Base-by-base conservation (phyloP, 1,140 invertebrate species). In the Caenorhabditis inopinata region DNA sequence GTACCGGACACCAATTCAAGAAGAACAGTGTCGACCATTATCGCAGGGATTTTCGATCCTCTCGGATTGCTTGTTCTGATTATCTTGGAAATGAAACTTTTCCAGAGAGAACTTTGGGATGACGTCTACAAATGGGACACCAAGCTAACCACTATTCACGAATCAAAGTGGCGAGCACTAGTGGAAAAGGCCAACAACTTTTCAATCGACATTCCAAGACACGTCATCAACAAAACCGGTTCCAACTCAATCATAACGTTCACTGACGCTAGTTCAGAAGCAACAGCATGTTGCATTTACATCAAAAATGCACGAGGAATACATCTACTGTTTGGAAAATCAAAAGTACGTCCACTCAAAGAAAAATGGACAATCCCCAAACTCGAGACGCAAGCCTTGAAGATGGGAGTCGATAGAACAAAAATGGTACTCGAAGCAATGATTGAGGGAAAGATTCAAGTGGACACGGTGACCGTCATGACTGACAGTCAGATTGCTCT, bases 281-380 rank as follows among this genome's bases (percentile, higher is more conserved):
- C 78, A 12, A 47, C 58, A 18, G 62, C 25, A 4, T 47, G 14
- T 38, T 23, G n/a, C 18, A 25, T 79, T 5, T 79, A 75, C 29
- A 11, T 47, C 12, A 1, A 23, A 6, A 29, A 35, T 25, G 25
- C 1, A 3, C 11, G 48, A 14, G 14, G 18, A 75, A 38, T 18
- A 14, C 2, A 77, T 11, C 12, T 79, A 0, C 6, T 79, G 1
- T 78, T 79, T 29, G 78, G 47, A 45, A 79, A 79, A 27, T 42
- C 58, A 6, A 78, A 78, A 62, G 21, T 78, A 1, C n/a, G 25
- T 11, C 42, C 78, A 12, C 42, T 74, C 46, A 74, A 73, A 1
- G 42, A 48, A 14, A 49, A 77, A 48, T 29, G 45, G 48, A 79
- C 78, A 0, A 79, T 79, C 25, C 62, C 78, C 3, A 79, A 79